Percentiles rank a stretch among this genome's conserved stretches.
These are phyloP conservation scores for Cephus sareptanus DNA, from an alignment of 2,888 invertebrate genomes.

Conservation along the genomic window DNA sequence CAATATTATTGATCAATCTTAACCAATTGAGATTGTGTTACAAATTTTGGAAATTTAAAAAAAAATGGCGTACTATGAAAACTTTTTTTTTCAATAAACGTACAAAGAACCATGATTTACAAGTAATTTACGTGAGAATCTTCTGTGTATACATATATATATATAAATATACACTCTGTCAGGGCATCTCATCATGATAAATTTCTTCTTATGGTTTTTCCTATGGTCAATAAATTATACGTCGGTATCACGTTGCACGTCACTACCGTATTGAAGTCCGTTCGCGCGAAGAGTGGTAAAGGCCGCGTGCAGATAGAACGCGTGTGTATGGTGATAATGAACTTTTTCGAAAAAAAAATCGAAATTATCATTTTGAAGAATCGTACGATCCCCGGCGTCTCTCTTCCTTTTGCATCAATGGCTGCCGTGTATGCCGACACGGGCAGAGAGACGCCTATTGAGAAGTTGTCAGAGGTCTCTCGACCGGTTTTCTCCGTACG, in stretches of 20 bases:
- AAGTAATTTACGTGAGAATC: background rate
- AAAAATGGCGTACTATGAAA: too few relatives aligned
- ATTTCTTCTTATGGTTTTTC: background rate
- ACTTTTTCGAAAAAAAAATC: background rate
- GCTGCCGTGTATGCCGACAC: background rate
- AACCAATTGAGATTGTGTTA: too few relatives aligned
- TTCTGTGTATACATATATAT: too few relatives aligned
- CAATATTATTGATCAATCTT: background rate
- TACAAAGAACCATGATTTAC: too few relatives aligned
- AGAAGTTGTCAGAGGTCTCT: constrained; percentile 18
- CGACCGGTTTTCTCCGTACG: constrained; percentile 41
- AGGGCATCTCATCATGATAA: background rate
- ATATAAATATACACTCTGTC: background rate
- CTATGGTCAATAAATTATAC: background rate
- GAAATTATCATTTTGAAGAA: background rate
- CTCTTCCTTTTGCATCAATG: background rate
- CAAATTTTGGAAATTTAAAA: too few relatives aligned
- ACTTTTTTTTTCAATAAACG: too few relatives aligned
- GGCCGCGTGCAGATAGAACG: background rate
- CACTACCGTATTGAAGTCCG: background rate
- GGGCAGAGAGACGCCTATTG: constrained; percentile 1
- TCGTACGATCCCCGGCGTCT: background rate
- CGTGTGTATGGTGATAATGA: background rate
- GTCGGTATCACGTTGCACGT: background rate
- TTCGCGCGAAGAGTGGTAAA: background rate